These are phyloP conservation scores for Schizothorax lantsangensis DNA, from an alignment of 2,797 vertebrate species.

Conservation along the genomic window DNA sequence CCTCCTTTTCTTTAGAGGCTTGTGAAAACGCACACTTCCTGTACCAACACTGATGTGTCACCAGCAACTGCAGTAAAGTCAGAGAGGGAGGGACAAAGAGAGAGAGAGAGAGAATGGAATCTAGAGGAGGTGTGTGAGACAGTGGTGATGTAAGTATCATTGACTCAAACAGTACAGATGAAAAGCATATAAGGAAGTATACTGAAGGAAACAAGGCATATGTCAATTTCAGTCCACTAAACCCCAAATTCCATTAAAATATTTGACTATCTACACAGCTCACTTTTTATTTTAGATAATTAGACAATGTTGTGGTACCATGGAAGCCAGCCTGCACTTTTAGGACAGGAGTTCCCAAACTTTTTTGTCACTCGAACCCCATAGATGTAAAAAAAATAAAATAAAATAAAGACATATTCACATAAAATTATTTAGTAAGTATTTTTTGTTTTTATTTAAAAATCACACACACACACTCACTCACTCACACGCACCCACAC, in stretches of 20 bases:
- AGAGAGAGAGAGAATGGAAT: slow-evolving; percentile 31
- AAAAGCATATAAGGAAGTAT: background rate
- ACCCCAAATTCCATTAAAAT: background rate
- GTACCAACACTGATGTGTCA: slow-evolving; percentile 80
- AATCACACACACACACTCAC: too few relatives aligned
- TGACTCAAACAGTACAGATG: background rate
- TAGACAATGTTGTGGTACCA: background rate
- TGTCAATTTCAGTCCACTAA: background rate
- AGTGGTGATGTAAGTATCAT: slow-evolving; percentile 33
- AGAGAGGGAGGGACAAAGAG: slow-evolving; percentile 57
- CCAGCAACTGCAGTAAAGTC: slow-evolving; percentile 75
- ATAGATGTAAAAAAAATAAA: too few relatives aligned
- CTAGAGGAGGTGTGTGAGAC: slow-evolving; percentile 31
- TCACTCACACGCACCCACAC: too few relatives aligned
- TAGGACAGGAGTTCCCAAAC: background rate
- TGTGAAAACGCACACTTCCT: slow-evolving; percentile 77
- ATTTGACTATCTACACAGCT: background rate
- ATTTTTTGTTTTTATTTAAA: too few relatives aligned
- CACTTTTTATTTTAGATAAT: background rate
- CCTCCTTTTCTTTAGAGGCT: slow-evolving; percentile 63
- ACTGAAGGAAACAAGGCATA: background rate
- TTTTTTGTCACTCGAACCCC: background rate
- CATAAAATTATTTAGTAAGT: too few relatives aligned
- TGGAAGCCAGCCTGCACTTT: background rate
- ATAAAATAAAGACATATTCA: background rate